Evolutionary conservation across 2,888 invertebrate species (phyloP).

Genomic region (Cyaniris semiargus): DNA sequence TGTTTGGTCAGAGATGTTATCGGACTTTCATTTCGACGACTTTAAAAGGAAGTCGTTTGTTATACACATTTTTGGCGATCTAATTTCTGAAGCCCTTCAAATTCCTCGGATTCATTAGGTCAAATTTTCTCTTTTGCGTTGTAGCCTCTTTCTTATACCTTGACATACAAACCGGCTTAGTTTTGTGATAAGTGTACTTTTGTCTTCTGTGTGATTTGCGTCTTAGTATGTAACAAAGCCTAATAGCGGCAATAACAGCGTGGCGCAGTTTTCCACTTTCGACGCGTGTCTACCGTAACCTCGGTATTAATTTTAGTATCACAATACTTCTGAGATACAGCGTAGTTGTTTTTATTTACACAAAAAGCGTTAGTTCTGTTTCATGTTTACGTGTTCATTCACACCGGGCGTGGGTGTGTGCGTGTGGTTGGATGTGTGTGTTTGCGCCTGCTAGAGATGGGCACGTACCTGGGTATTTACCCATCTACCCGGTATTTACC

Average conservation of each 20-base stretch:
- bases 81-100: neutral
- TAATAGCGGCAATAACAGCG: neutral
- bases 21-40: conserved; percentile 3
- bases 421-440: conserved; percentile 61
- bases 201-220: neutral
- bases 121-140: neutral
- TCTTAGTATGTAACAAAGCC: conserved; percentile 12
- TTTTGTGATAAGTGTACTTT: neutral
- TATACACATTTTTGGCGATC: neutral
- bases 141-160: neutral
- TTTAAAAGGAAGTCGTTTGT: conserved; percentile 2
- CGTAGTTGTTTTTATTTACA: conserved; percentile 38
- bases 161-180: neutral
- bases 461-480: too few species aligned
- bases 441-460: conserved; percentile 69
- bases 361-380: conserved; percentile 39
- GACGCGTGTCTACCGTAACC: conserved; percentile 36
- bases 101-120: neutral
- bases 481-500: too few species aligned
- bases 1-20: conserved; percentile 11
- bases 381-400: conserved; percentile 73
- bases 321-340: conserved; percentile 32
- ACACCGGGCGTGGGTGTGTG: conserved; percentile 60
- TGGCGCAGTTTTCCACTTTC: conserved; percentile 27
- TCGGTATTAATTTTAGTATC: conserved; percentile 41